Conservation (phyloP, 2,888 invertebrate species). For the Drosophila pseudotakahashii region DNA sequence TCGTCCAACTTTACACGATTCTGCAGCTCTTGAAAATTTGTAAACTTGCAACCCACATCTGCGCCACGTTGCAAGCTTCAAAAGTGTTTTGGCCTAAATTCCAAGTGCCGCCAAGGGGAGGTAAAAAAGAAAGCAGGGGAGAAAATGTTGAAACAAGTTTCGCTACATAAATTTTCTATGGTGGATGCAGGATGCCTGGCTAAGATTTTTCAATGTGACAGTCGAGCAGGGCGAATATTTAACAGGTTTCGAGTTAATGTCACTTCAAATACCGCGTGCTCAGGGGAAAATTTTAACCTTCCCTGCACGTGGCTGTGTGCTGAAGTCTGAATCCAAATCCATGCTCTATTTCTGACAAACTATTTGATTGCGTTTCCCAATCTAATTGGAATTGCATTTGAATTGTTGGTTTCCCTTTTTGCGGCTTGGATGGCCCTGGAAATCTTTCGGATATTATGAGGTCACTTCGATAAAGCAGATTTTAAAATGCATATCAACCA, state of each 20-base stretch:
- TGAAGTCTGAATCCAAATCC: slow-evolving; percentile 65
- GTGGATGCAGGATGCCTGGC: slow-evolving; percentile 7
- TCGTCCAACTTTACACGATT: slow-evolving; percentile 36
- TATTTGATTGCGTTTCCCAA: slow-evolving; percentile 50
- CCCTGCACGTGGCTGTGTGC: slow-evolving; percentile 28
- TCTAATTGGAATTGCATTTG: slow-evolving; percentile 63
- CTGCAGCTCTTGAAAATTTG: slow-evolving; percentile 20
- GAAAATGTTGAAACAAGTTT: slow-evolving; percentile 48
- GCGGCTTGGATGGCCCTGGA: slow-evolving; percentile 2
- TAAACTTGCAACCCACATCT: slow-evolving; percentile 32
- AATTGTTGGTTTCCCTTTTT: slow-evolving; percentile 42
- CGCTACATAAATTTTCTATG: slow-evolving; percentile 64
- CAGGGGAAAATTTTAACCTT: slow-evolving; percentile 1
- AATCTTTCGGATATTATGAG: neutral
- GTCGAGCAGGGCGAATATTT: slow-evolving; percentile 60
- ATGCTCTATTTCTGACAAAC: slow-evolving; percentile 49
- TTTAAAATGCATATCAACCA: neutral
- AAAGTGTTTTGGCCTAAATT: slow-evolving; percentile 80
- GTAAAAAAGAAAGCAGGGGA: slow-evolving; percentile 1
- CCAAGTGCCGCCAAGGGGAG: slow-evolving; percentile 50
- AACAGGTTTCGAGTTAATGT: slow-evolving; percentile 62
- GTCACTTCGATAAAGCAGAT: neutral
- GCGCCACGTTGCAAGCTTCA: slow-evolving; percentile 39
- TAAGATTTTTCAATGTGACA: slow-evolving; percentile 67
- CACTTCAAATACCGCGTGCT: slow-evolving; percentile 58